Base-by-base conservation (phyloP, 2,888 invertebrate genomes). In the Acronicta leporina region DNA sequence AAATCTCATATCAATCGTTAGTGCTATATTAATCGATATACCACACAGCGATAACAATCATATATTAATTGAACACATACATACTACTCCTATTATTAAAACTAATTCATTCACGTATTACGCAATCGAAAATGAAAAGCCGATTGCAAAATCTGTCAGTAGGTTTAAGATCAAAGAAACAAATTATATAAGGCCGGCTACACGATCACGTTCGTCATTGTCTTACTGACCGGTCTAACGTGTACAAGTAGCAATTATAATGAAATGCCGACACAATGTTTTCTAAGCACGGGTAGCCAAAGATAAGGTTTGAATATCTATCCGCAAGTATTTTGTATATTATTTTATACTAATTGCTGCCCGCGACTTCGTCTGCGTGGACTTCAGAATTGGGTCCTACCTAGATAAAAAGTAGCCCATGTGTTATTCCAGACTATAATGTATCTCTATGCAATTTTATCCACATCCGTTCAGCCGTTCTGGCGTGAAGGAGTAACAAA, bases 181-280 rank as follows among this genome's bases (percentile, higher is more conserved):
- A 76, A 82, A 83, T 89, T 85, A 89, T 84, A 78, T 86, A 88
- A 88, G 80, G 68, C 80, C 70, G 72, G 61, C 55, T 72, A 53
- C 60, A 55, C 57, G 67, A 62, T 64, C 79, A 61, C 73, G 77
- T 79, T 75, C 75, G 74, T 80, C 76, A 83, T 87, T 86, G 86
- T 86, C 80, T 83, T 79, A 67, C 58, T 71, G 74, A 85, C 85
- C 84, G 83, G 86, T 83, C 61, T 53, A 69, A 73, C 75, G 49
- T 65, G 73, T 70, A 63, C 67, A 63, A 68, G 73, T 75, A 78
- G 75, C 75, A 68, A 75, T 75, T 71, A 76, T 66, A 78, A 68
- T 78, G 61, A 63, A 58, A 63, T 72, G 63, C 68, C 60, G 55
- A 68, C 51, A 70, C 63, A 60, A 73, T 75, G 66, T 65, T 72